A percentile compares a stretch with the other conserved stretches of the same genome.
Evolutionary conservation across 2,888 invertebrate genomes (phyloP).

Genomic region (Synanthedon vespiformis): DNA sequence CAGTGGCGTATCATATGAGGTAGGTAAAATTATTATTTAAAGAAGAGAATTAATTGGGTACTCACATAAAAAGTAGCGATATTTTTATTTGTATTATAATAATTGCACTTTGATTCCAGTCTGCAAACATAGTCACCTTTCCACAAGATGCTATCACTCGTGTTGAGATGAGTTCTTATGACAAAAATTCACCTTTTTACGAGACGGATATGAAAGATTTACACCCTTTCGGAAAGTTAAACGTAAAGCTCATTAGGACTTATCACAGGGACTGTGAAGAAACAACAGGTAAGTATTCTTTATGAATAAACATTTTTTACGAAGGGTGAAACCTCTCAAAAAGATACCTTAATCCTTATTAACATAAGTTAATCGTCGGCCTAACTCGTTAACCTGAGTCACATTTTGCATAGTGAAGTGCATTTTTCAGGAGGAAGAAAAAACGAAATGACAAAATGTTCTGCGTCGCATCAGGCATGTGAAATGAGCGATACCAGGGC

Average conservation of each 20-base stretch:
- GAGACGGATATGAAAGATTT: constrained; percentile 48
- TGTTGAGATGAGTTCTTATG: constrained; percentile 51
- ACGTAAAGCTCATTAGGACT: constrained; percentile 40
- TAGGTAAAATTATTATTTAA: constrained; percentile 25
- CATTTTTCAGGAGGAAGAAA: too few relatives aligned
- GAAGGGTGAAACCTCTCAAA: not conserved
- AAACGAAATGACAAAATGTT: too few relatives aligned
- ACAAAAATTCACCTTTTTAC: constrained; percentile 54
- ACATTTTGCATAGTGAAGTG: too few relatives aligned
- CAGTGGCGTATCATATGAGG: constrained; percentile 90
- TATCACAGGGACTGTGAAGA: constrained; percentile 39
- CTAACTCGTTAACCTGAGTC: too few relatives aligned
- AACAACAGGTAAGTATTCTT: constrained; percentile 7
- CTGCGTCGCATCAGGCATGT: too few relatives aligned
- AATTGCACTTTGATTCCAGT: constrained; percentile 18
- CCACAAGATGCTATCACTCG: constrained; percentile 47
- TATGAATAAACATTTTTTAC: not conserved
- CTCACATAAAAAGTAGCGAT: too few relatives aligned
- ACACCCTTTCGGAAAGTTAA: constrained; percentile 51
- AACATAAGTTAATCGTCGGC: too few relatives aligned
- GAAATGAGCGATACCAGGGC: too few relatives aligned
- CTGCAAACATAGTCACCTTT: constrained; percentile 43
- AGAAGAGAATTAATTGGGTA: too few relatives aligned
- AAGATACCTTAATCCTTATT: too few relatives aligned
- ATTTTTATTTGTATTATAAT: too few relatives aligned